Base-by-base conservation (phyloP, 2,888 invertebrate genomes). In the Orthonychiurus folsomi region DNA sequence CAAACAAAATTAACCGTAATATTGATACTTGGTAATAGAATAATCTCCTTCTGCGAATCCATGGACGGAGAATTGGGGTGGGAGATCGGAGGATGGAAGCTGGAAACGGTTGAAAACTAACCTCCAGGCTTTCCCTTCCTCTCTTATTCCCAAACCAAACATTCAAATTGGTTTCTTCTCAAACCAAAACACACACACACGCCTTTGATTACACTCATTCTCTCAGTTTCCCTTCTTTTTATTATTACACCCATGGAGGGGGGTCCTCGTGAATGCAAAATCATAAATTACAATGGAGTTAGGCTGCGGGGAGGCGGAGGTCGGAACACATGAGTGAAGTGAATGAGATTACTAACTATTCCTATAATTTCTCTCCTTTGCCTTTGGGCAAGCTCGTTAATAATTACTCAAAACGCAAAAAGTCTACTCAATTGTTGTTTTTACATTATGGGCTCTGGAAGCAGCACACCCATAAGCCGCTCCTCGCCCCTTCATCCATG, bases 21-120 rank as follows among this genome's bases (percentile, higher is more conserved):
- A 83, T 83, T 83, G 83, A 83, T 83, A 82, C 82, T 80, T 80
- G 80, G 83, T 83, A 83, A 83, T 83, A 83, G 83, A 83, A 83
- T 84, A 84, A 83, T 83, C 83, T 83, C 21, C 24, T 55, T n/a
- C 23, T 55, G 20, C 79, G 78, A n/a, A 5, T 55, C 55, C 55
- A 24, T 25, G 5, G 52, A 23, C 9, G 21, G 20, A 52, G 21
- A 12, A n/a, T 5, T 20, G 20, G 20, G 20, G 20, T n/a, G 52
- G 18, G 5, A n/a, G 18, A 52, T 9, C 21, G 12, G 52, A 5
- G 5, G 52, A 23, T 23, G 5, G 52, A 12, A 52, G 55, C 24
- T 55, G 18, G 20, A 55, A 3, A 69, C 62, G 21, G 55, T 23
- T 55, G 18, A 9, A 55, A 3, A 69, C 62, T 64, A 68, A 60